Evolutionary conservation across 53 echinoderm and acorn worm genomes (phyloP), one percentile per base, ranked within the genome.

Genomic region (Mesocentrotus franciscanus): DNA sequence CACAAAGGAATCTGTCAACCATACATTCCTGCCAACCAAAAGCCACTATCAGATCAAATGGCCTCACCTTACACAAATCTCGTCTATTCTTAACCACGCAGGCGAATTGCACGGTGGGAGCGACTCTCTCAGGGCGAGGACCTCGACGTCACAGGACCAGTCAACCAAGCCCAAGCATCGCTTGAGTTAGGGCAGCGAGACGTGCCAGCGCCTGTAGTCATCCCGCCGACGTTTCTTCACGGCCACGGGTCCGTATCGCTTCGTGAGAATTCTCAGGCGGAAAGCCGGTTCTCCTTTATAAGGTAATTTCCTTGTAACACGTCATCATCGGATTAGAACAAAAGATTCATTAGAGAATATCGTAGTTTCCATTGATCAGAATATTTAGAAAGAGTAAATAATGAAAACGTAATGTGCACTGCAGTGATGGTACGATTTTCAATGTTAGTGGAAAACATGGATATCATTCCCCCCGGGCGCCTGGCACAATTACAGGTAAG

Each of bases 41-140:
- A 39, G 39, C 36, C 36, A 18, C 79, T 18, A 79, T 39, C 79
- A 1, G 39, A 79, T 79, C 39, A 79, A 39, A 79, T 16, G 39
- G 79, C 39, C 39, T 79, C 79, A 79, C 79, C 79, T 79, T 39
- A 7, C 36, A 35, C 79, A 79, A 16, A 79, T 79, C 39, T 20
- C 8, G 15, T 89, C 61, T 89, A 15, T 56, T 87, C 20, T 13
- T 55, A 60, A n/a, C 90, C 59, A 58, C 30, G 24, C 90, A 89
- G 90, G 60, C 90, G 61, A 58, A 89, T 89, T 32, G 90, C 58
- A 89, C 60, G 90, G 58, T 89, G 90, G 90, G 90, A 89, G 29
- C 58, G 27, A 89, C 61, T 79, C 15, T 79, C 79, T 35, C 79
- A 79, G 79, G 35, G 79, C 16, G 39, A 79, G 36, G 79, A 79